Evolutionary conservation across 2,888 invertebrate genomes (phyloP), one percentile per base, ranked within the genome.

Genomic region (Thymelicus acteon): DNA sequence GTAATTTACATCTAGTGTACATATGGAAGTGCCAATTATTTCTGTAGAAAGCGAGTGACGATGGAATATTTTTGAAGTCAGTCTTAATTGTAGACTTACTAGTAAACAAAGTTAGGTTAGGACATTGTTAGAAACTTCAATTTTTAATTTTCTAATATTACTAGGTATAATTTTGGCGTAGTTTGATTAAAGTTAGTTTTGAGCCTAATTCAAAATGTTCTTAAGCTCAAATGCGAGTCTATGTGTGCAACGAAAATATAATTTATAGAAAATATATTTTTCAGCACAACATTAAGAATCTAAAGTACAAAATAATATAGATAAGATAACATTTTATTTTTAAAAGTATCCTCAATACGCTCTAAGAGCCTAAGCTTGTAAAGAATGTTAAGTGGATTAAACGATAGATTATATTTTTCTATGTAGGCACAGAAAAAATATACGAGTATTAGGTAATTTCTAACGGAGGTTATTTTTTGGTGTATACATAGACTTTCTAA

Each of bases 341-440:
- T 24, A 31, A 70, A 65, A 65, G 60, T 64, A 70, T 52, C 48
- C 52, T 40, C 40, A 62, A 67, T 63, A 63, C 63, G 58, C 57
- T 63, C 58, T 58, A 24, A 54, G 54, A 54, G 54, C 19, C 54
- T 54, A 69, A 69, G 37, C 69, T 48, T 48, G 19, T 68, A 63
- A 69, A 69, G 69, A 69, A 69, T 40, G 58, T 58, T 69, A 69
- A 68, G 62, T 58, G 39, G 63, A 69, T 69, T 69, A 69, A 48
- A 69, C 69, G 39, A 58, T 57, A 52, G 62, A 61, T 62, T 37
- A 54, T 69, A 64, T 70, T 64, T 63, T 70, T 70, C 64, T 70
- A 70, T 13, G 40, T 64, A 70, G 60, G 19, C 48, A 63, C 48
- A 40, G 15, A 8, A 6, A 57, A 58, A 47, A 19, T 19, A 52